phyloP scores from a whole-genome alignment of 2,113 vertebrate species.

The Corynorhinus townsendii region DNA sequence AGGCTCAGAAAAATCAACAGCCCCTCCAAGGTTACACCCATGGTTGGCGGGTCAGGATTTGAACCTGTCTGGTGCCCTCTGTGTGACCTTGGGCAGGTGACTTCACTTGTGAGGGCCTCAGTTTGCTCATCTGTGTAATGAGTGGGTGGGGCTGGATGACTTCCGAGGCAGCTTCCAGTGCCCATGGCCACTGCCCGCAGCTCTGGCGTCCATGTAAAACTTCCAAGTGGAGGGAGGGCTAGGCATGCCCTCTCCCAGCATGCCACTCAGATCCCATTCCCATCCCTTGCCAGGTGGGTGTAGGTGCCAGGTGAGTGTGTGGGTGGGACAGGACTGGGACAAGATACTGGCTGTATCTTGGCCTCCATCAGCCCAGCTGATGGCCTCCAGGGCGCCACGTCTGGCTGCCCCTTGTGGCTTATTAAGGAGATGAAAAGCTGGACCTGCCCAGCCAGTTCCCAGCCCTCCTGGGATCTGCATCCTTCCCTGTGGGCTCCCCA shows the following conservation, averaged over 20 bases:
- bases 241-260: background rate
- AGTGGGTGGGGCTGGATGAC: background rate
- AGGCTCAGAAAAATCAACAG: background rate
- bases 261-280: background rate
- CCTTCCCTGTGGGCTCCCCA: background rate
- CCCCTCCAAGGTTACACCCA: background rate
- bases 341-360: background rate
- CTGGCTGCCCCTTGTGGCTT: background rate
- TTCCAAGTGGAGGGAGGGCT: background rate
- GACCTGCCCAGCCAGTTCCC: constrained; percentile 7
- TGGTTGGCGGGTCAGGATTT: background rate
- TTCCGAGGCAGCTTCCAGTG: background rate
- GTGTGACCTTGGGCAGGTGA: background rate
- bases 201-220: background rate
- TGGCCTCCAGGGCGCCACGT: background rate
- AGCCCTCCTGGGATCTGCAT: background rate
- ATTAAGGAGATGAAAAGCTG: constrained; percentile 5
- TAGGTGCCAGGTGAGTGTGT: background rate
- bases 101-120: background rate
- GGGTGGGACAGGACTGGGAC: background rate
- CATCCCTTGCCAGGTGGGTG: background rate
- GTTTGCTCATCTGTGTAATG: background rate
- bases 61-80: background rate
- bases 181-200: background rate
- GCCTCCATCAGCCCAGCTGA: background rate